Conservation (phyloP, 1,140 invertebrate genomes). For the Trypoxylus dichotomus region DNA sequence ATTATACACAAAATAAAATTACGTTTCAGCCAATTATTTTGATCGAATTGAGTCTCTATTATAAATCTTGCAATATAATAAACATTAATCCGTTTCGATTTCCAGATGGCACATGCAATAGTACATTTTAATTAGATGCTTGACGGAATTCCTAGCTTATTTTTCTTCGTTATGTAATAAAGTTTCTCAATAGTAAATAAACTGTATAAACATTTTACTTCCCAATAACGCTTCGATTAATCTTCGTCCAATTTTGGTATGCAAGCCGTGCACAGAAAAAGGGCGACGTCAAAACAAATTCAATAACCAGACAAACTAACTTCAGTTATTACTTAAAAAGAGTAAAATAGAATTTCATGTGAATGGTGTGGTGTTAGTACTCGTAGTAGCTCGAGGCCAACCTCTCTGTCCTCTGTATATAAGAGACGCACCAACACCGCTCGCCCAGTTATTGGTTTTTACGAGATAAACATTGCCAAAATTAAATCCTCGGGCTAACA, state of each 20-base stretch:
- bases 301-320: constrained; percentile 20
- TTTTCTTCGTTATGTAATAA: constrained; percentile 24
- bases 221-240: constrained; percentile 4
- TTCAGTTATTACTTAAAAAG: constrained; percentile 23
- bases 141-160: constrained; percentile 25
- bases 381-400: background rate
- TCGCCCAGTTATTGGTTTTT: constrained; percentile 50
- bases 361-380: constrained; percentile 1
- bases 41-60: too few relatives aligned
- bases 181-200: constrained; percentile 1
- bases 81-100: too few relatives aligned
- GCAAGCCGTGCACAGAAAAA: background rate
- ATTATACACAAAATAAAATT: too few relatives aligned
- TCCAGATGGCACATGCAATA: too few relatives aligned
- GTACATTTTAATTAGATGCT: background rate
- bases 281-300: constrained; percentile 15
- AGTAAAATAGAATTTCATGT: constrained; percentile 15
- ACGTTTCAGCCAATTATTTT: too few relatives aligned
- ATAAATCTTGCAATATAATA: too few relatives aligned
- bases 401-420: constrained; percentile 15
- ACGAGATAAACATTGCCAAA: constrained; percentile 51
- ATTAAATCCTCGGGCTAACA: constrained; percentile 50
- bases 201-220: constrained; percentile 25
- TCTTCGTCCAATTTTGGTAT: background rate
- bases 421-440: constrained; percentile 15